Evolutionary conservation across 2,797 vertebrate genomes (phyloP), one percentile per base, ranked within the genome.

Genomic region (Lithobates pipiens): DNA sequence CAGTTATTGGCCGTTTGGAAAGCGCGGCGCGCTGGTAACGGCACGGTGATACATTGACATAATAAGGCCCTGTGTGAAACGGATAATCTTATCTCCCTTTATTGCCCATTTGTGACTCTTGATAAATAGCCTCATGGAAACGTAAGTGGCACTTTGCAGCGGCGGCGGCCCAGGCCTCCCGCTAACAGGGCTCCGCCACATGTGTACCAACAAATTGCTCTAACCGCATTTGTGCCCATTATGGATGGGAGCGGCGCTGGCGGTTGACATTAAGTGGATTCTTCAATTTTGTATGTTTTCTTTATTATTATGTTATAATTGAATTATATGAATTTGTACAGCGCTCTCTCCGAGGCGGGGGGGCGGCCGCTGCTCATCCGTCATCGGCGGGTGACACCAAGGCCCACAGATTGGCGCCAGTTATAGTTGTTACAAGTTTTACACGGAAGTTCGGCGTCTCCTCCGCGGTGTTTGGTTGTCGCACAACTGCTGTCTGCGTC

Each of bases 241-340:
- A 83, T 83, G 80, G 72, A 83, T 81, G 50, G 79, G 27, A 81
- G 42, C 71, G 69, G 79, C 79, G 57, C 69, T 34, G 32, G 79
- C 69, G 50, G 23, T 32, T 73, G 79, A 81, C 79, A 32, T 72
- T 81, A 81, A 81, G 79, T 81, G 79, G 79, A 81, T 81, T 81
- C 79, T 63, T 81, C 79, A 72, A 81, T 81, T 81, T 81, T 73
- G 46, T 73, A 39, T 39, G 69, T 81, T 81, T 81, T 80, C 70
- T 73, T 81, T 81, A 81, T 81, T 72, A 81, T 81, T 61, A 81
- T 73, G 79, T 61, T 81, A 81, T 81, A 81, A 81, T 81, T 81
- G 79, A 81, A 81, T 81, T 81, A 81, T 36, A 73, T 72, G 69
- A 73, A 81, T 25, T 54, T 50, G 81, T 32, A 34, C 78, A 54